phyloP scores from a whole-genome alignment of 1,140 invertebrate genomes.

The Heliconius hermathena region DNA sequence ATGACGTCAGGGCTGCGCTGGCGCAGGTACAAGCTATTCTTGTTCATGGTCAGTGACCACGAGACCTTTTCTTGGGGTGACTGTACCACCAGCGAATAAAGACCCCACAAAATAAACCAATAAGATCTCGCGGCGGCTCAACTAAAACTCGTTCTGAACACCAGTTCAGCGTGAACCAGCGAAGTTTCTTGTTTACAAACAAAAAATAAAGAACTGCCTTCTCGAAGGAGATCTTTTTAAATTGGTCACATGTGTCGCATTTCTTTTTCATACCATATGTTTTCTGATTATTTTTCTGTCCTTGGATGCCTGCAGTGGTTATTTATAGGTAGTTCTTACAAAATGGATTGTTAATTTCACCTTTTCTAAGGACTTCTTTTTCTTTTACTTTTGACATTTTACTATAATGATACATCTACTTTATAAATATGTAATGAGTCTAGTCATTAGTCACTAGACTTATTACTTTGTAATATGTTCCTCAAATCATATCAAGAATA shows the following conservation, averaged over 20 bases:
- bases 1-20: conserved; percentile 66
- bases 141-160: conserved; percentile 48
- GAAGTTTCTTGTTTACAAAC: conserved; percentile 52
- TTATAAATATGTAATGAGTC: background rate
- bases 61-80: conserved; percentile 76
- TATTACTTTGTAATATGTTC: background rate
- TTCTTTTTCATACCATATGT: conserved; percentile 76
- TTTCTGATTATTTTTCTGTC: conserved; percentile 74
- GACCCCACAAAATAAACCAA: conserved; percentile 55
- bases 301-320: conserved; percentile 69
- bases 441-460: conserved; percentile 1
- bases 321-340: conserved; percentile 55
- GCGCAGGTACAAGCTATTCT: conserved; percentile 73
- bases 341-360: conserved; percentile 35
- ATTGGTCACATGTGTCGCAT: conserved; percentile 49
- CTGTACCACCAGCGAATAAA: conserved; percentile 64
- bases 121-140: conserved; percentile 47
- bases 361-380: conserved; percentile 26
- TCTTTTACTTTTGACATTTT: conserved; percentile 1
- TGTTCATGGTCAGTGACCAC: conserved; percentile 77
- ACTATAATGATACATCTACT: background rate
- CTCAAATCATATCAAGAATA: background rate
- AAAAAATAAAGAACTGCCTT: conserved; percentile 62
- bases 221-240: conserved; percentile 51
- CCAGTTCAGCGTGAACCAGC: conserved; percentile 51